A percentile compares a stretch with the other conserved stretches of the same genome.
Evolutionary conservation across 1,140 invertebrate genomes (phyloP).

Genomic region (Tachypleus tridentatus): DNA sequence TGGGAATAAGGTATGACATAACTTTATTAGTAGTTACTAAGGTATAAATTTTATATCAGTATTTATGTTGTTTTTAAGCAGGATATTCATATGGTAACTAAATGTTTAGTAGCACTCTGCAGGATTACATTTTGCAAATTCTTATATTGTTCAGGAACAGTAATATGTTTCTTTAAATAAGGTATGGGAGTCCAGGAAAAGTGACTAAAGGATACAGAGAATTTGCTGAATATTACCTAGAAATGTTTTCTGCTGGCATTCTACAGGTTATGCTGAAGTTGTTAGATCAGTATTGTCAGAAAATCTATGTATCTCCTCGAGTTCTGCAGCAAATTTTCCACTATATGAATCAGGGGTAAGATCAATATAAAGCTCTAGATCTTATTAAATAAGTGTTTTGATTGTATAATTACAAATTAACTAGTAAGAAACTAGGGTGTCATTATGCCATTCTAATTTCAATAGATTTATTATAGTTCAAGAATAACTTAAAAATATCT

Average conservation of each 20-base stretch:
- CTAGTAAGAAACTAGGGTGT: no score
- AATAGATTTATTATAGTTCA: no score
- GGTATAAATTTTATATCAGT: no score
- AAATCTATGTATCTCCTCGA: conserved; percentile 78
- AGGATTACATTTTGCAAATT: no score
- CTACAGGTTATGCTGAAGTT: conserved; percentile 75
- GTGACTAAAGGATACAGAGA: conserved; percentile 81
- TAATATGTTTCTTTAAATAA: conserved; percentile 26
- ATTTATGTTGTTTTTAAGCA: no score
- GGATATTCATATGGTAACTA: no score
- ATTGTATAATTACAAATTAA: neutral
- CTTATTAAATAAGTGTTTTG: neutral
- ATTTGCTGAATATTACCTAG: conserved; percentile 91
- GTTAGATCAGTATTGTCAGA: conserved; percentile 73
- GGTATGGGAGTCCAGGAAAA: conserved; percentile 90
- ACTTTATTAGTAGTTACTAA: no score
- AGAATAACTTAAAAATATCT: no score
- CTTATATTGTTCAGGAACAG: no score
- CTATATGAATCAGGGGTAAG: conserved; percentile 75
- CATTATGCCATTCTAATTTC: no score
- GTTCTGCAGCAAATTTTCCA: conserved; percentile 84
- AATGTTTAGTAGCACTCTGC: no score
- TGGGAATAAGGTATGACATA: no score
- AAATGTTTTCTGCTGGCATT: conserved; percentile 77
- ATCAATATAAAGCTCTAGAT: conserved; percentile 9